Evolutionary conservation across 2,888 invertebrate genomes (phyloP), one percentile per base, ranked within the genome.

Genomic region (Gortyna flavago): DNA sequence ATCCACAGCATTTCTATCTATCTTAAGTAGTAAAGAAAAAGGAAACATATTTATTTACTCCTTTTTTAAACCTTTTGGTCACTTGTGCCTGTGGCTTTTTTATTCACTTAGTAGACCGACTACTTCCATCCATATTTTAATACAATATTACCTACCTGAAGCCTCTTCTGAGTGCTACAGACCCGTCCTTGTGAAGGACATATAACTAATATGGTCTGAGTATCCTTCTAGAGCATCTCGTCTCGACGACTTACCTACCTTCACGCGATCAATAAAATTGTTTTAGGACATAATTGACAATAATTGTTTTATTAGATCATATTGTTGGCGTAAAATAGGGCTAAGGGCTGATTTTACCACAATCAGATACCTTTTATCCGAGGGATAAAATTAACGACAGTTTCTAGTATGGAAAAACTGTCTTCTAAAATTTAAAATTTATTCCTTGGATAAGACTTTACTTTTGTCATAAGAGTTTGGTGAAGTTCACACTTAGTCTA

Each of bases 171-270:
- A 38, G 38, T 51, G 18, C 25, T 48, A 8, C 11, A 8, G 29
- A n/a, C n/a, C 48, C 32, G 79, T 51, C 79, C 81, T 79, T 81
- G 48, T 0, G 29, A 81, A 79, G 81, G 81, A 51, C 75, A 35
- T 48, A 29, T n/a, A 35, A 38, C 78, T 57, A 32, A 74, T 32
- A 81, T 59, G 74, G 78, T 16, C 21, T 21, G 64, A 13, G 29
- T 18, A 29, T 25, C 81, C 81, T 29, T 75, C 32, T 81, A 75
- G 0, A 75, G 65, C 1, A 65, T 21, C 32, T 59, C 4, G 81
- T 75, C 75, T 59, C 57, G 32, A 18, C 59, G 11, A 21, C 18
- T 44, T 44, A 44, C 29, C 32, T 44, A 44, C 29, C 32, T 35
- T 69, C 25, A 2, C 25, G 38, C 35, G 25, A 57, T 67, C 54